Conservation (phyloP, 2,797 vertebrate genomes). For the Jordanella pulchra region DNA sequence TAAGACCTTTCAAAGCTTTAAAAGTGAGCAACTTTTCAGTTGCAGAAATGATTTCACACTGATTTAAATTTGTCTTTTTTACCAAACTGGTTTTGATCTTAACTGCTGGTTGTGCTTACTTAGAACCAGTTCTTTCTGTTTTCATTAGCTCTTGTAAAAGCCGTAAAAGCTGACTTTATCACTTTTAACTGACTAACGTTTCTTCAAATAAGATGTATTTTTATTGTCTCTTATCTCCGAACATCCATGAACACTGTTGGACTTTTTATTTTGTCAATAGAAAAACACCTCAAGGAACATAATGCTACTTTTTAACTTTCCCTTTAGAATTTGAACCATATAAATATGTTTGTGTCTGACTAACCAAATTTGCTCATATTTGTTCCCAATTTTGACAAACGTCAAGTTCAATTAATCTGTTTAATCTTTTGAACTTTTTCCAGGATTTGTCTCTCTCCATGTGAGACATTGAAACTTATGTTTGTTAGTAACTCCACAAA, state of each 20-base stretch:
- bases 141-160: neutral
- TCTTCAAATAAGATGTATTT: neutral
- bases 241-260: neutral
- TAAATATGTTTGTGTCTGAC: neutral
- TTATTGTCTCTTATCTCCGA: neutral
- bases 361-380: neutral
- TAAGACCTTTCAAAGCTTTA: neutral
- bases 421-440: neutral
- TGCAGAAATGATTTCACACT: neutral
- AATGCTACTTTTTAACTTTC: neutral
- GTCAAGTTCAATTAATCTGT: neutral
- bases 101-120: neutral
- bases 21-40: neutral
- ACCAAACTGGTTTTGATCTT: neutral
- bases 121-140: neutral
- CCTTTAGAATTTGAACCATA: neutral
- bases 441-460: neutral
- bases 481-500: neutral
- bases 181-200: neutral
- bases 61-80: neutral
- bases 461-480: neutral
- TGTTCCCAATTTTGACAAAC: neutral
- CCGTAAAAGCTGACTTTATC: neutral
- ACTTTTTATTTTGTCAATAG: neutral
- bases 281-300: neutral